Conservation (phyloP, 2,797 vertebrate genomes). For the Aselliscus stoliczkanus region DNA sequence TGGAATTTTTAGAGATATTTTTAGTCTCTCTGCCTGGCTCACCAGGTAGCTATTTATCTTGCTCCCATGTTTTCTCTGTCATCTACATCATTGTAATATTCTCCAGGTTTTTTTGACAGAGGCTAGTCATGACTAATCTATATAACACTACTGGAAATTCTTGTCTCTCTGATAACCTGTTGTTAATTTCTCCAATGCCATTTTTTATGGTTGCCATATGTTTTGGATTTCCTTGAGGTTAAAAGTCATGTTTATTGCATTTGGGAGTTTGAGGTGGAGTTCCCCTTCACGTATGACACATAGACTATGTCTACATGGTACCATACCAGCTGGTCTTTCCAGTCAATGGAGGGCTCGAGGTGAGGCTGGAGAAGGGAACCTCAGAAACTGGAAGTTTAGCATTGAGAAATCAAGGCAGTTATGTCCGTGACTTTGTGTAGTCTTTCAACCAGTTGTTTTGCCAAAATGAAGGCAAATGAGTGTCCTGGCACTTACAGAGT, state of each 20-base stretch:
- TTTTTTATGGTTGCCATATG: conserved; percentile 70
- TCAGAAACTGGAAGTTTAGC: not conserved
- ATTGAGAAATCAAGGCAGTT: conserved; percentile 14
- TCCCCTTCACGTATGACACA: not conserved
- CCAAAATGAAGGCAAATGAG: not conserved
- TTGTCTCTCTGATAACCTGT: conserved; percentile 64
- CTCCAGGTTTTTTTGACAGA: conserved; percentile 33
- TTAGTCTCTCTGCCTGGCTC: not conserved
- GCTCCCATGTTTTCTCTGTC: not conserved
- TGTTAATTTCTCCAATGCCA: conserved; percentile 66
- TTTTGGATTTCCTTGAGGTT: conserved; percentile 69
- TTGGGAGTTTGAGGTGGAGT: conserved; percentile 13
- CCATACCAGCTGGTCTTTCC: not conserved
- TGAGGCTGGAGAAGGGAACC: not conserved
- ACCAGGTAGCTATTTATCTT: conserved; percentile 40
- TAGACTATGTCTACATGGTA: not conserved
- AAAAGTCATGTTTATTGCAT: conserved; percentile 66
- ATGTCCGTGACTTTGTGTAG: not conserved
- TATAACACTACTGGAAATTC: conserved; percentile 43
- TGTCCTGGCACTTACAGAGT: not conserved
- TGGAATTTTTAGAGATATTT: conserved; percentile 20
- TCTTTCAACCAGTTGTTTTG: conserved; percentile 15
- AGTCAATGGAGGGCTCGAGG: not conserved
- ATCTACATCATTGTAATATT: conserved; percentile 11
- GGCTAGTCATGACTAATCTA: conserved; percentile 23